Percentiles rank a stretch among this genome's conserved stretches.
phyloP scores from a whole-genome alignment of 2,888 invertebrate genomes.

The Ceraclea dissimilis region DNA sequence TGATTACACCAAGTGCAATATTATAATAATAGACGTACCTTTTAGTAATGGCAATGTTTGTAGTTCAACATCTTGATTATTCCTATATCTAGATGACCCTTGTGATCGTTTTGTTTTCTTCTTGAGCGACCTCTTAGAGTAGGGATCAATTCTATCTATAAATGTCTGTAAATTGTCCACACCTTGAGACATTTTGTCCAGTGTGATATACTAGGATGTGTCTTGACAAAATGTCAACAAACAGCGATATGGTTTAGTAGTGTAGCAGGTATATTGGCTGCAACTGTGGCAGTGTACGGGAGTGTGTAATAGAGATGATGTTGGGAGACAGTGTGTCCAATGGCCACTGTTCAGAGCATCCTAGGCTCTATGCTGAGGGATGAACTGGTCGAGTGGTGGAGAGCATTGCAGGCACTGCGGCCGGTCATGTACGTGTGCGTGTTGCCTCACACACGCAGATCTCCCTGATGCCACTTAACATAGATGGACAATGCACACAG shows the following conservation, averaged over 20 bases:
- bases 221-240: slow-evolving; percentile 45
- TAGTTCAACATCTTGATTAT: slow-evolving; percentile 95
- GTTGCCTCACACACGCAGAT: neutral
- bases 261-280: too few relatives aligned
- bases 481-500: neutral
- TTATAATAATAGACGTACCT: slow-evolving; percentile 64
- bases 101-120: slow-evolving; percentile 98
- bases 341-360: neutral
- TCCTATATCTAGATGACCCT: slow-evolving; percentile 97
- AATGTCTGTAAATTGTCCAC: slow-evolving; percentile 57
- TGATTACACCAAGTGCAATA: too few relatives aligned
- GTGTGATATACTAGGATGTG: slow-evolving; percentile 30
- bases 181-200: slow-evolving; percentile 53
- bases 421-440: neutral
- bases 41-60: slow-evolving; percentile 93
- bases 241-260: neutral
- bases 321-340: slow-evolving; percentile 26
- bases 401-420: neutral
- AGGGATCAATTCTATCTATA: slow-evolving; percentile 99
- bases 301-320: neutral
- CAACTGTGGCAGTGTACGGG: neutral
- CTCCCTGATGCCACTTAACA: neutral
- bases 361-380: neutral
- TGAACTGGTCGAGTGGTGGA: neutral
- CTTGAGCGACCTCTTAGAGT: slow-evolving; percentile 94